Evolutionary conservation across 2,113 vertebrate genomes (phyloP).

Genomic region (Saguinus imperator): DNA sequence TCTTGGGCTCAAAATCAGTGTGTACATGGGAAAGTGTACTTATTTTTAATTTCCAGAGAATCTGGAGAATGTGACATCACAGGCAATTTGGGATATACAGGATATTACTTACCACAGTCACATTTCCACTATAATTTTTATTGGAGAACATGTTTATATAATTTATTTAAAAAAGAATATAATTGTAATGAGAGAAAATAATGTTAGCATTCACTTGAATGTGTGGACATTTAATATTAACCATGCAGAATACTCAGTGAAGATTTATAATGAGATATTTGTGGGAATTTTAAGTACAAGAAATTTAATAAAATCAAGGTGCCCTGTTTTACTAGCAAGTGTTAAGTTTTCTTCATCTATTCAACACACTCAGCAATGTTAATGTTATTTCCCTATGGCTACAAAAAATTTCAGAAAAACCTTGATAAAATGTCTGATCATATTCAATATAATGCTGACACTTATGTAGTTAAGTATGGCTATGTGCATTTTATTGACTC

Average conservation of each 20-base stretch:
- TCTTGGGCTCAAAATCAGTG: not conserved
- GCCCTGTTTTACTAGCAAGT: not conserved
- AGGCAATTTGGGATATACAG: not conserved
- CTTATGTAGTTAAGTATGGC: not conserved
- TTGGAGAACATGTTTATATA: not conserved
- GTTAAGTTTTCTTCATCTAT: conserved; percentile 29
- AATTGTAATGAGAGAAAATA: conserved; percentile 52
- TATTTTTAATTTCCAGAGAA: not conserved
- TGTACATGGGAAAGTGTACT: not conserved
- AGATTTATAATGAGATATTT: conserved; percentile 59
- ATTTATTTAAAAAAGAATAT: conserved; percentile 49
- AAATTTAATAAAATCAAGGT: conserved; percentile 58
- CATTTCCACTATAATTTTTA: conserved; percentile 57
- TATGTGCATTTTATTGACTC: conserved; percentile 20
- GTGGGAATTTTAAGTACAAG: conserved; percentile 11
- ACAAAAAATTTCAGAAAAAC: conserved; percentile 38
- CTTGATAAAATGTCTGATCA: conserved; percentile 31
- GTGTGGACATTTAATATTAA: conserved; percentile 61
- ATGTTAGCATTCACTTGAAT: conserved; percentile 45
- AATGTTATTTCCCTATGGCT: conserved; percentile 15
- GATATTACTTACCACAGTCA: conserved; percentile 47
- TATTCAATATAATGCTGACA: conserved; percentile 11
- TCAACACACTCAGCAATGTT: not conserved
- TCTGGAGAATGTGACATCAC: conserved; percentile 43
- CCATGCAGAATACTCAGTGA: not conserved